These are phyloP conservation scores for Baryphthengus martii DNA, from an alignment of 2,113 vertebrate species.

Conservation along the genomic window DNA sequence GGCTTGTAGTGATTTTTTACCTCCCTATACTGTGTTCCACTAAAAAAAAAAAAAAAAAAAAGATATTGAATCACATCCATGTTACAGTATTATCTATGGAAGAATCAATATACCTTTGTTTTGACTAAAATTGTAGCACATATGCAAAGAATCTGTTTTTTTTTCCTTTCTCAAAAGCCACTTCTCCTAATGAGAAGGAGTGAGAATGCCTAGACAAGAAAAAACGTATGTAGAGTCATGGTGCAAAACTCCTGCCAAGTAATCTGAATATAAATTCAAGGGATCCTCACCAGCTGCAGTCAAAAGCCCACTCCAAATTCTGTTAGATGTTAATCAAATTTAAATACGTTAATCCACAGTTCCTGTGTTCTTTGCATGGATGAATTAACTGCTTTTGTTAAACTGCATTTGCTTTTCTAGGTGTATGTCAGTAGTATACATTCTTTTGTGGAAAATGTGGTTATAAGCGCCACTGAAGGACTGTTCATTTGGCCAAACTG, in stretches of 20 bases:
- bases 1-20: background rate
- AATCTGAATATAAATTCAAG: constrained; percentile 48
- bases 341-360: constrained; percentile 1
- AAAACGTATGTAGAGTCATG: background rate
- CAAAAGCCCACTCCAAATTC: constrained; percentile 41
- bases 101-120: background rate
- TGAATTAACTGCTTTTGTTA: background rate
- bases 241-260: constrained; percentile 16
- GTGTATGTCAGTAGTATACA: background rate
- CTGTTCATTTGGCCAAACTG: background rate
- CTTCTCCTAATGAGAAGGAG: background rate
- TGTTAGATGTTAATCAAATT: constrained; percentile 27
- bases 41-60: background rate
- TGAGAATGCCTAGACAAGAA: background rate
- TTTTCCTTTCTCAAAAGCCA: background rate
- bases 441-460: background rate
- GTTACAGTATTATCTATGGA: background rate
- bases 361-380: background rate
- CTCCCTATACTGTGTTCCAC: background rate
- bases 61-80: background rate
- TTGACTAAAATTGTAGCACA: background rate
- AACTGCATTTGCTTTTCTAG: background rate
- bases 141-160: background rate
- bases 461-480: background rate
- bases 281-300: constrained; percentile 39